Base-by-base conservation (phyloP, 2,888 invertebrate genomes). In the Orthosia gothica region DNA sequence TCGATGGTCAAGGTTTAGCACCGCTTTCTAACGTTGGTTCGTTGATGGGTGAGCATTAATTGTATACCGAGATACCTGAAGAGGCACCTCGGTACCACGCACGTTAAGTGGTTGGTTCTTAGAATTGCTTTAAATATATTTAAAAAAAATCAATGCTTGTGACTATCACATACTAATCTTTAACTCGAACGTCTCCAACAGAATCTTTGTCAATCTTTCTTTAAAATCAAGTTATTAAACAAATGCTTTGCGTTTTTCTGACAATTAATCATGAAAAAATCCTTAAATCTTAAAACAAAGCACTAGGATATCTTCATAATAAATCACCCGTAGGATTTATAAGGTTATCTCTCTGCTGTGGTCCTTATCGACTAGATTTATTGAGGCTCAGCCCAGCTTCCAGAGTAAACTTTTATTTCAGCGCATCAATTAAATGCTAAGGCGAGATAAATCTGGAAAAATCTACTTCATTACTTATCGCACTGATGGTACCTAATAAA, bases 291-390 rank as follows among this genome's bases (percentile, higher is more conserved):
- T 69, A 58, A 67, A 70, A 75, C 61, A 45, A 71, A 61, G 32
- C 70, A 69, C 72, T 81, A 52, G 74, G 55, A 75, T 81, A 73
- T 84, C 59, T 66, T 5, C 26, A 65, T 61, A 64, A 74, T 84
- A 84, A 82, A 87, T 85, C 76, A 82, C 68, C 26, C 5, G 66
- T 52, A 64, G 67, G 85, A 79, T 76, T 87, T 87, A 78, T 79
- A 74, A 71, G 73, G 55, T 74, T 83, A 83, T 79, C 83, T 87
- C 58, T 54, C 15, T 64, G 54, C 45, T 70, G 70, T 74, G 64
- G 73, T 70, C 47, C 79, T 83, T 85, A 85, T 85, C 85, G 63
- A 54, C 45, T 73, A 83, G 81, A 87, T 85, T 87, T 87, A 85
- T 87, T 72, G 83, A 66, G 59, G 55, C 67, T 68, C 32, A 64